A percentile compares a stretch with the other conserved stretches of the same genome.
These are phyloP conservation scores for Sisyra nigra DNA, from an alignment of 2,888 invertebrate species.

Conservation along the genomic window DNA sequence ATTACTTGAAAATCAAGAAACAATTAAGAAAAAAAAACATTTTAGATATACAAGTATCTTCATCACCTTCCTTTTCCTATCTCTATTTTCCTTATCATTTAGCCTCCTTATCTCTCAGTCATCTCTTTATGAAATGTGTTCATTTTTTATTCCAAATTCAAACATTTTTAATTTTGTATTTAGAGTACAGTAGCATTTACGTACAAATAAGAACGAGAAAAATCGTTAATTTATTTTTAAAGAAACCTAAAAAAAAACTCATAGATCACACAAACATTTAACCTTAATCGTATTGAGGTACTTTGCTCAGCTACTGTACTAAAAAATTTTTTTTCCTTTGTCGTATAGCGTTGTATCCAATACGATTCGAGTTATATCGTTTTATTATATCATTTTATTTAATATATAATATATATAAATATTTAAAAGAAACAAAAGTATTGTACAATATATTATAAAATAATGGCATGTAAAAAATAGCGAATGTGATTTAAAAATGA, in stretches of 20 bases:
- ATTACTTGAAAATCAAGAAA: background rate
- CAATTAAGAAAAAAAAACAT: constrained; percentile 1
- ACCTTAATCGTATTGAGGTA: too few species aligned
- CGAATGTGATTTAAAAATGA: background rate
- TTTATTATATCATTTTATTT: too few species aligned
- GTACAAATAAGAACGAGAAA: too few species aligned
- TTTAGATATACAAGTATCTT: constrained; percentile 4
- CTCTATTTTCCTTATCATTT: constrained; percentile 10
- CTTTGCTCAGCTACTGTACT: too few species aligned
- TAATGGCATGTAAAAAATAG: background rate
- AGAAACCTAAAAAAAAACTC: too few species aligned
- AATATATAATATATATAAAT: too few species aligned
- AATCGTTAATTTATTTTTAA: too few species aligned
- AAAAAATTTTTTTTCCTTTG: background rate
- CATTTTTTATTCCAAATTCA: too few species aligned
- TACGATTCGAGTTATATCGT: too few species aligned
- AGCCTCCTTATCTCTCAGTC: constrained; percentile 2
- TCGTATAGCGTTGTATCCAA: constrained; percentile 8
- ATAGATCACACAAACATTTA: too few species aligned
- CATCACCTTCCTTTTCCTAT: constrained; percentile 11
- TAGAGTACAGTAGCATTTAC: too few species aligned
- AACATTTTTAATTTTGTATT: too few species aligned
- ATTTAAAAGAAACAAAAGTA: background rate
- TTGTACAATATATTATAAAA: background rate
- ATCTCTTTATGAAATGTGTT: constrained; percentile 6